These are phyloP conservation scores for Ooceraea biroi DNA, from an alignment of 1,140 invertebrate genomes.

Conservation along the genomic window DNA sequence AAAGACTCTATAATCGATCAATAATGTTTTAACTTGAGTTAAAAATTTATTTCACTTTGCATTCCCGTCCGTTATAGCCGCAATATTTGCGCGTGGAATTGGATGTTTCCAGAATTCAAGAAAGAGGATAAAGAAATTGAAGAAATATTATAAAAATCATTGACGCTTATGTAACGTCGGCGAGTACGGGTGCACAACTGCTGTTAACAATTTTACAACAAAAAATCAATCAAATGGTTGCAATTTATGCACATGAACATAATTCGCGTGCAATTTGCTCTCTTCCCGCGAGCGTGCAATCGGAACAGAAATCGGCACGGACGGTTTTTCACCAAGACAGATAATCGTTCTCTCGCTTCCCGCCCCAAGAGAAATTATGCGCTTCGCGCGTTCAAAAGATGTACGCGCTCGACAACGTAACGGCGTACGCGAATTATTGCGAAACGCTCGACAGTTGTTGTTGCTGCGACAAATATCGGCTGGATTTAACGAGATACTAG, in stretches of 20 bases:
- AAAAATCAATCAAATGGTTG: neutral
- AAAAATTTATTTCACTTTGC: too few species aligned
- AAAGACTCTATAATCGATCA: too few species aligned
- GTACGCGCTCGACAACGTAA: constrained; percentile 23
- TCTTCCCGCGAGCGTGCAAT: constrained; percentile 2
- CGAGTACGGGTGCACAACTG: neutral
- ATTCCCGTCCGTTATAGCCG: too few species aligned
- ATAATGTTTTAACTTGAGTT: too few species aligned
- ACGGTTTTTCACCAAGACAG: constrained; percentile 28
- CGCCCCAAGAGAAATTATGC: constrained; percentile 9
- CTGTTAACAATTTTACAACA: neutral
- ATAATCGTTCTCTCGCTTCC: constrained; percentile 27
- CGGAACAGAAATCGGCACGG: constrained; percentile 21
- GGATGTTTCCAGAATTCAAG: too few species aligned
- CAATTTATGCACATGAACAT: neutral
- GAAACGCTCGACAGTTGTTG: constrained; percentile 67
- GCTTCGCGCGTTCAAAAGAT: constrained; percentile 6
- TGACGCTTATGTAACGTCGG: constrained; percentile 12
- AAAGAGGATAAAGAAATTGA: constrained; percentile 7
- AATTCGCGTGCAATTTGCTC: constrained; percentile 9
- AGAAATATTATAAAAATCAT: neutral
- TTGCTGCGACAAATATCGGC: constrained; percentile 50
- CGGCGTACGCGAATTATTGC: constrained; percentile 35
- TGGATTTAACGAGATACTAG: constrained; percentile 55
- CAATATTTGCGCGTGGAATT: too few species aligned